Conservation (phyloP, 1,140 invertebrate genomes). For the Hestina assimilis region DNA sequence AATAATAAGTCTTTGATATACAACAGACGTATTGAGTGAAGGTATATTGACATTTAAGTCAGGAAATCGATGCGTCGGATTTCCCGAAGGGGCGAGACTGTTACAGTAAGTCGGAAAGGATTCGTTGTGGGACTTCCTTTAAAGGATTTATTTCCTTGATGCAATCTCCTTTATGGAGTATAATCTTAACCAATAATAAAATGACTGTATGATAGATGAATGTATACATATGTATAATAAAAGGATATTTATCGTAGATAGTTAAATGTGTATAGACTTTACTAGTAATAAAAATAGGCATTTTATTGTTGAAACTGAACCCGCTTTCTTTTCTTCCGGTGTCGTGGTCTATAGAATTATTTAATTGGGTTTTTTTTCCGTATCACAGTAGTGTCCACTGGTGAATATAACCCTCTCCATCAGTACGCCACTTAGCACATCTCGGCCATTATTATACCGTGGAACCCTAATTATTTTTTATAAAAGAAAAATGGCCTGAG, state of each 20-base stretch:
- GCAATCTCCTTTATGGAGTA: constrained; percentile 1
- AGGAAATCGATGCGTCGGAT: constrained; percentile 29
- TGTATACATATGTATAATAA: background rate
- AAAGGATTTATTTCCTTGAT: constrained; percentile 27
- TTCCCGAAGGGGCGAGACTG: constrained; percentile 22
- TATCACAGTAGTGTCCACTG: too few species aligned
- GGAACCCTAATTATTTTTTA: too few species aligned
- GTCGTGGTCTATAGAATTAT: too few species aligned
- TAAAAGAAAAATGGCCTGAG: too few species aligned
- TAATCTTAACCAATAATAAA: background rate
- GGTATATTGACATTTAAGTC: constrained; percentile 29
- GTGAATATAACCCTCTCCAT: too few species aligned
- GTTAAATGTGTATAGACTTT: too few species aligned
- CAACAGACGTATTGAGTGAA: constrained; percentile 14
- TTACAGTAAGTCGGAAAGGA: constrained; percentile 13
- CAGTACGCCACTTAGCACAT: too few species aligned
- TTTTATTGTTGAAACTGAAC: too few species aligned
- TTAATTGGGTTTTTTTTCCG: too few species aligned
- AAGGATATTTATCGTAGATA: background rate
- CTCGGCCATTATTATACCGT: too few species aligned
- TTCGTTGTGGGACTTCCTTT: constrained; percentile 28
- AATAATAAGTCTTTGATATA: constrained; percentile 15
- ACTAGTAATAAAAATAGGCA: too few species aligned
- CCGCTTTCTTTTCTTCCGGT: too few species aligned
- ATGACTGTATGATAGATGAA: background rate